Percentiles rank a stretch among this genome's conserved stretches.
Conservation (phyloP, 2,888 invertebrate genomes). For the Napeogenes sylphis region DNA sequence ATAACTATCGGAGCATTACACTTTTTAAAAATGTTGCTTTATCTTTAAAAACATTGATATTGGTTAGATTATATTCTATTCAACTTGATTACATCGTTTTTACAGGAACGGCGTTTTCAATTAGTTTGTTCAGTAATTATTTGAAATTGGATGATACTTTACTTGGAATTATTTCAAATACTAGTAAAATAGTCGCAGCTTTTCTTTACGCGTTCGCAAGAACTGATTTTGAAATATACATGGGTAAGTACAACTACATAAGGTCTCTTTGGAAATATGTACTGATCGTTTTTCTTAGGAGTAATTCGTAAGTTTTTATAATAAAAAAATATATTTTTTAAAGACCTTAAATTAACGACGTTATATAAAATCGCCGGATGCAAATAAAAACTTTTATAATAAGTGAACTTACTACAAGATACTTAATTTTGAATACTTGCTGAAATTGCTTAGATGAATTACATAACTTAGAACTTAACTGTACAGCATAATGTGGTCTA, state of each 20-base stretch:
- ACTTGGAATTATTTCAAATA: conserved; percentile 90
- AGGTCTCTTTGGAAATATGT: too few species aligned
- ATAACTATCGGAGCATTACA: background rate
- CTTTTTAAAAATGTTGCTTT: too few species aligned
- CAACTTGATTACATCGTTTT: conserved; percentile 22
- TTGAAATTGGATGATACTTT: conserved; percentile 89
- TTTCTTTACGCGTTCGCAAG: conserved; percentile 90
- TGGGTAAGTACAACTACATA: conserved; percentile 72
- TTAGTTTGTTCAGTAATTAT: conserved; percentile 87
- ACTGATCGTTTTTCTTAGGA: too few species aligned
- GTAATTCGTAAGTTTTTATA: too few species aligned
- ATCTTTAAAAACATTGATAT: too few species aligned
- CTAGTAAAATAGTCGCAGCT: conserved; percentile 89
- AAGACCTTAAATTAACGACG: background rate
- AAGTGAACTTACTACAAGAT: conserved; percentile 5
- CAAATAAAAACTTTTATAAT: background rate
- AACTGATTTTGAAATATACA: conserved; percentile 86
- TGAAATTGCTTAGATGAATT: conserved; percentile 14
- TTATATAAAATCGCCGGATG: conserved; percentile 4
- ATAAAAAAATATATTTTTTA: background rate
- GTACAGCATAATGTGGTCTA: too few species aligned
- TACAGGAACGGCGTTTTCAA: conserved; percentile 87
- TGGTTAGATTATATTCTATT: too few species aligned
- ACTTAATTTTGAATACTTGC: conserved; percentile 8
- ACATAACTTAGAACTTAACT: conserved; percentile 19